Conservation (phyloP, 2,797 vertebrate species). For the Thalassophryne amazonica region DNA sequence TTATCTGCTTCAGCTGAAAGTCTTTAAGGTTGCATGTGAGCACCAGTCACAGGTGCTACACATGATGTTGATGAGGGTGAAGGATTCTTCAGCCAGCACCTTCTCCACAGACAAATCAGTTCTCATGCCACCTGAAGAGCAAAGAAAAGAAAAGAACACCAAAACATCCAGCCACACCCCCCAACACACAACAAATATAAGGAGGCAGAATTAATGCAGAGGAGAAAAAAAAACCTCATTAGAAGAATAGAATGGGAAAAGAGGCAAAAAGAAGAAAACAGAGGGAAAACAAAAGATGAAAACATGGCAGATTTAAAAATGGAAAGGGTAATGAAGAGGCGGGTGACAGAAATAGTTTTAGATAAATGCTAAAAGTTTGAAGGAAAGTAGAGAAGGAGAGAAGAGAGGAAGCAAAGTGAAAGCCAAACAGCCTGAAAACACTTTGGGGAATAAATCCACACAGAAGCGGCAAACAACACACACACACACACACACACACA, state of each 20-base stretch:
- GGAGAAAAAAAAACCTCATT: slow-evolving; percentile 17
- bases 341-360: slow-evolving; percentile 34
- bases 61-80: no score
- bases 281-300: slow-evolving; percentile 18
- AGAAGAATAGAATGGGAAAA: slow-evolving; percentile 9
- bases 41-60: no score
- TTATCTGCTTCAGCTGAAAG: no score
- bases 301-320: slow-evolving; percentile 10
- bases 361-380: slow-evolving; percentile 43
- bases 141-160: no score
- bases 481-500: slow-evolving; percentile 1
- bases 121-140: no score
- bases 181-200: no score
- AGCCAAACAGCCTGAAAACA: slow-evolving; percentile 57
- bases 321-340: slow-evolving; percentile 48
- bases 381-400: slow-evolving; percentile 19
- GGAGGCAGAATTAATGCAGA: slow-evolving; percentile 44
- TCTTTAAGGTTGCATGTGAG: no score
- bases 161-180: no score
- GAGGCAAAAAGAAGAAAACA: not conserved
- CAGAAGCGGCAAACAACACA: not conserved
- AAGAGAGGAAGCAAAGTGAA: slow-evolving; percentile 35
- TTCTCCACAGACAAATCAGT: no score
- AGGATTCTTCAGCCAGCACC: no score
- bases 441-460: slow-evolving; percentile 30